Base-by-base conservation (phyloP, 2,797 vertebrate species). In the Rachycentron canadum region DNA sequence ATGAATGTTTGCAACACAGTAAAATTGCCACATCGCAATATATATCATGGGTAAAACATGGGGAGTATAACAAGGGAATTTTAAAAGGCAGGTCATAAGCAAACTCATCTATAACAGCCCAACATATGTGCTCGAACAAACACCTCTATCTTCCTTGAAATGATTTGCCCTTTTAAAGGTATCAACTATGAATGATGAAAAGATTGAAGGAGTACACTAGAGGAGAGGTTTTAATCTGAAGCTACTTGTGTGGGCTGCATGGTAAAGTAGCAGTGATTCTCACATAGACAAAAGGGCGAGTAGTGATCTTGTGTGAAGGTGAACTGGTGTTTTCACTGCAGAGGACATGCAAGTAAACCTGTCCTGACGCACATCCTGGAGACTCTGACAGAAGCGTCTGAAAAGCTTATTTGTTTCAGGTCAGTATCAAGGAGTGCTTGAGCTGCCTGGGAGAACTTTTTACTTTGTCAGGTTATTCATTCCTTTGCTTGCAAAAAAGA, bases 381-480 rank as follows among this genome's bases (percentile, higher is more conserved):
- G 64, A 81, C 57, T 45, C 2, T 62, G 86, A 84, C 80, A 81
- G 73, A 63, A 65, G 25, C 2, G 59, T 77, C 41, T 72, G 61
- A 68, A 52, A 66, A 49, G 45, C 59, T 58, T 34, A 72, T 85
- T 90, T 81, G 26, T 73, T 81, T 85, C 32, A 74, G 83, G 80
- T 90, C 70, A 64, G 61, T 45, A 79, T 64, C 36, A 41, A 73
- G 53, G 53, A 73, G 50, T 21, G 9, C 11, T 62, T 41, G 34
- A 7, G 52, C 61, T 60, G 59, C 70, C 41, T 32, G 38, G 75
- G 47, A 78, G 72, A 85, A 76, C 36, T 40, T 38, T 82, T 28
- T 28, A 38, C 63, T 70, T 67, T 83, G 67, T 85, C 69, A 83
- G 58, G 36, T 82, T 84, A 76, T 87, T 78, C 36, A 84, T 89